Evolutionary conservation across 2,113 vertebrate species (phyloP).

Genomic region (Heterotis niloticus): DNA sequence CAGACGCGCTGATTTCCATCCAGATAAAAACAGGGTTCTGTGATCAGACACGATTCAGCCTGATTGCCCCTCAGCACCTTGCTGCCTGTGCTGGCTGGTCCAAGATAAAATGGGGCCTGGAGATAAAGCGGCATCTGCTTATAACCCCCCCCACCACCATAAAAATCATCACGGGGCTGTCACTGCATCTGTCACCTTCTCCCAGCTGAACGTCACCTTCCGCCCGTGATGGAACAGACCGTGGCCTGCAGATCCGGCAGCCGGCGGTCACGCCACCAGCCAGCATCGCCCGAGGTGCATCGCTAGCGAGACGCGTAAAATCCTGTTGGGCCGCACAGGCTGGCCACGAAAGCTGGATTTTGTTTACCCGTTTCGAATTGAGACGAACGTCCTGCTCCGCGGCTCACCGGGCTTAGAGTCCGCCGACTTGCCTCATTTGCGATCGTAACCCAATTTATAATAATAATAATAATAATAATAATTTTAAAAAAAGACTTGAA

Average conservation of each 20-base stretch:
- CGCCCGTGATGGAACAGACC: conserved; percentile 11
- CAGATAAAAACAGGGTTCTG: background rate
- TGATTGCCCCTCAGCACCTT: background rate
- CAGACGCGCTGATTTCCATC: background rate
- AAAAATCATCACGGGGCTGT: background rate
- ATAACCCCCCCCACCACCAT: background rate
- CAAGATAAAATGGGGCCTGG: conserved; percentile 3
- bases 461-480: too few species aligned
- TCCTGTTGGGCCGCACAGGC: background rate
- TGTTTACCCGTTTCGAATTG: background rate
- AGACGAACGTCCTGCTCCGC: background rate
- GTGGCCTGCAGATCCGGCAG: background rate
- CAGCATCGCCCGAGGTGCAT: background rate
- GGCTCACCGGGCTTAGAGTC: background rate
- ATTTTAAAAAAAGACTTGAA: too few species aligned
- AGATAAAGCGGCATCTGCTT: background rate
- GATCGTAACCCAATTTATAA: background rate
- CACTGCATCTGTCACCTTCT: background rate
- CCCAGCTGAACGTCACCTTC: background rate
- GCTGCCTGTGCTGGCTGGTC: background rate
- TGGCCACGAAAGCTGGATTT: background rate
- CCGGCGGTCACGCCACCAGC: too few species aligned
- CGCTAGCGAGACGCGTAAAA: background rate
- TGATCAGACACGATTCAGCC: background rate
- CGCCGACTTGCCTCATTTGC: background rate